Evolutionary conservation across 1,140 invertebrate genomes (phyloP).

Genomic region (Cecropterus lyciades): DNA sequence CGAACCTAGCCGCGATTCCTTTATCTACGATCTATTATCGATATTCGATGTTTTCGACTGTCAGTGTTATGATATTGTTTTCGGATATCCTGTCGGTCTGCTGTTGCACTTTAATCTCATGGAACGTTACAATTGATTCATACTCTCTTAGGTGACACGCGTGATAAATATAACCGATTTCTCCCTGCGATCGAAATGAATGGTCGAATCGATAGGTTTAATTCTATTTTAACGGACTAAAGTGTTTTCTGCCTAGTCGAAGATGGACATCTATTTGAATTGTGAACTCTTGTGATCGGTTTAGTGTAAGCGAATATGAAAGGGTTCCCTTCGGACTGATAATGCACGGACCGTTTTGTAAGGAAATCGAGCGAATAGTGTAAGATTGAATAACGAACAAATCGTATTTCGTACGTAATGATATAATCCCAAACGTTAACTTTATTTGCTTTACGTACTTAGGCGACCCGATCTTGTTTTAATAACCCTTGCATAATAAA

Average conservation of each 20-base stretch:
- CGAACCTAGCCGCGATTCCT: too few relatives aligned
- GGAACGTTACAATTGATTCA: too few relatives aligned
- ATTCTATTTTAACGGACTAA: slow-evolving; percentile 44
- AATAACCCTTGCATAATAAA: slow-evolving; percentile 31
- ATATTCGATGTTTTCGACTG: too few relatives aligned
- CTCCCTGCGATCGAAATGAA: not conserved
- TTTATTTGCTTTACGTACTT: slow-evolving; percentile 47
- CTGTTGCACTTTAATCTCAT: too few relatives aligned
- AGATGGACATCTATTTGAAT: slow-evolving; percentile 10
- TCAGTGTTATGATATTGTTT: too few relatives aligned
- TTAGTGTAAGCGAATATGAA: slow-evolving; percentile 41
- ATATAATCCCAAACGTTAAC: slow-evolving; percentile 12
- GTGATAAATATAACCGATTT: not conserved
- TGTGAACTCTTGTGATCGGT: slow-evolving; percentile 39
- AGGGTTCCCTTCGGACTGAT: slow-evolving; percentile 15
- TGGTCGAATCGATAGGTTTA: not conserved
- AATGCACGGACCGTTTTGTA: not conserved
- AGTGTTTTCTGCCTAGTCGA: slow-evolving; percentile 33
- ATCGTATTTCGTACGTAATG: slow-evolving; percentile 9
- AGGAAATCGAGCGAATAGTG: not conserved
- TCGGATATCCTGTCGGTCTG: too few relatives aligned
- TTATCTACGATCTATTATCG: too few relatives aligned
- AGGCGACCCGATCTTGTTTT: slow-evolving; percentile 38
- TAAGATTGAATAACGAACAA: not conserved
- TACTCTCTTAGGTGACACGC: slow-evolving; percentile 43